Conservation (phyloP, 2,888 invertebrate species). For the Dynastes grantii region DNA sequence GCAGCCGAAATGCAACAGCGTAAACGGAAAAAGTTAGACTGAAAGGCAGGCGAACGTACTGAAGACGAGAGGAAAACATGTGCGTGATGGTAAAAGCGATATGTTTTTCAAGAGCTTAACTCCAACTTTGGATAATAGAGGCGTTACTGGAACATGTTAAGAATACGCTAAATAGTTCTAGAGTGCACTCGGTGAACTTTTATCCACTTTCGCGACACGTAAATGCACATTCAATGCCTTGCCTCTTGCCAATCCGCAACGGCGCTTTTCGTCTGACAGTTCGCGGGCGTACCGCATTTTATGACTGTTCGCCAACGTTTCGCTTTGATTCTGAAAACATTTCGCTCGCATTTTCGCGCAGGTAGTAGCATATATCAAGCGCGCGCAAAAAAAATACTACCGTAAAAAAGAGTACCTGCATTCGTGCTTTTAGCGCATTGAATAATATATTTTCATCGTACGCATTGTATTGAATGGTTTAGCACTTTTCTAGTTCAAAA, state of each 20-base stretch:
- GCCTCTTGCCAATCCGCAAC: conserved; percentile 4
- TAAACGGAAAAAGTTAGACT: conserved; percentile 21
- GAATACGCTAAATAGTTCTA: conserved; percentile 55
- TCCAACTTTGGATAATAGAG: conserved; percentile 47
- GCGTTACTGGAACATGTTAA: conserved; percentile 51
- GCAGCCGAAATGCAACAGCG: neutral
- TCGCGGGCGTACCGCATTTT: conserved; percentile 12
- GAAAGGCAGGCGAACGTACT: neutral
- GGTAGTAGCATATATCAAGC: neutral
- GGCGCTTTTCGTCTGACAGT: neutral
- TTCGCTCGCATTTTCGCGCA: neutral
- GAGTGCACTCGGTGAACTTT: conserved; percentile 50
- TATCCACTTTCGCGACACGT: conserved; percentile 32
- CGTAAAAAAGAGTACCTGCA: neutral
- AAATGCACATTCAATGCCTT: conserved; percentile 30
- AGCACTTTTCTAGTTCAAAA: conserved; percentile 10
- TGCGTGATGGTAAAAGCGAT: conserved; percentile 38
- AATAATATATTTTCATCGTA: conserved; percentile 24
- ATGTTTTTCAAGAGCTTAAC: conserved; percentile 46
- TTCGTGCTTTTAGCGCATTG: conserved; percentile 21
- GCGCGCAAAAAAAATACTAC: neutral
- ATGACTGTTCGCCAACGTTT: conserved; percentile 33
- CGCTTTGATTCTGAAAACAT: conserved; percentile 39
- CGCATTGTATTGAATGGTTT: conserved; percentile 6
- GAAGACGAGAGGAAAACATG: conserved; percentile 25